Evolutionary conservation across 2,113 vertebrate genomes (phyloP).

Genomic region (Muntiacus reevesi): DNA sequence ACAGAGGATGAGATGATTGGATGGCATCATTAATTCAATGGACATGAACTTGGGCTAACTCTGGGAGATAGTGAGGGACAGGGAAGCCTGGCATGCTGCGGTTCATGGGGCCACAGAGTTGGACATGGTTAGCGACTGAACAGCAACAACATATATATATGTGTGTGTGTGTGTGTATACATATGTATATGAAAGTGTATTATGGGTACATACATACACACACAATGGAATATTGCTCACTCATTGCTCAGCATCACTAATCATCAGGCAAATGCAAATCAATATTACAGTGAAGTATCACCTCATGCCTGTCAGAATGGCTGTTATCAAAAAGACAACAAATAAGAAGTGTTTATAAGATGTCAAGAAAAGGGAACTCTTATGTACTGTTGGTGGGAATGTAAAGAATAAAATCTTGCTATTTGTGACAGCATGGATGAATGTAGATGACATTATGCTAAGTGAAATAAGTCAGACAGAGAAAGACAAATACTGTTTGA

Average conservation of each 20-base stretch:
- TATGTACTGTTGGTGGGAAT: neutral
- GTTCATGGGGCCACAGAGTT: neutral
- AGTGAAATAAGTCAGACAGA: neutral
- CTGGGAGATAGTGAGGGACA: neutral
- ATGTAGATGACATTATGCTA: neutral
- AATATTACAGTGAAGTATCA: neutral
- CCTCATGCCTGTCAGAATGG: neutral
- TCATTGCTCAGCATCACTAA: neutral
- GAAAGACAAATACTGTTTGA: neutral
- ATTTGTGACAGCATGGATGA: neutral
- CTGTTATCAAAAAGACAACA: neutral
- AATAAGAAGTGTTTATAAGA: neutral
- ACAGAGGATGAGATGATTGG: neutral
- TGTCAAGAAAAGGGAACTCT: neutral
- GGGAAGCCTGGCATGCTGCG: neutral
- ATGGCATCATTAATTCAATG: neutral
- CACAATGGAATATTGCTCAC: neutral
- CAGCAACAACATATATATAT: neutral
- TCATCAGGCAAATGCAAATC: neutral
- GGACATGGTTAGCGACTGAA: neutral
- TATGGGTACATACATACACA: neutral
- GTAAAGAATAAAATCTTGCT: neutral
- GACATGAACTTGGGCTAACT: neutral
- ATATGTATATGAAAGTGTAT: neutral
- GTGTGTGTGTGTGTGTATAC: no score